Evolutionary conservation across 2,113 vertebrate genomes (phyloP).

Genomic region (Mixornis gularis): DNA sequence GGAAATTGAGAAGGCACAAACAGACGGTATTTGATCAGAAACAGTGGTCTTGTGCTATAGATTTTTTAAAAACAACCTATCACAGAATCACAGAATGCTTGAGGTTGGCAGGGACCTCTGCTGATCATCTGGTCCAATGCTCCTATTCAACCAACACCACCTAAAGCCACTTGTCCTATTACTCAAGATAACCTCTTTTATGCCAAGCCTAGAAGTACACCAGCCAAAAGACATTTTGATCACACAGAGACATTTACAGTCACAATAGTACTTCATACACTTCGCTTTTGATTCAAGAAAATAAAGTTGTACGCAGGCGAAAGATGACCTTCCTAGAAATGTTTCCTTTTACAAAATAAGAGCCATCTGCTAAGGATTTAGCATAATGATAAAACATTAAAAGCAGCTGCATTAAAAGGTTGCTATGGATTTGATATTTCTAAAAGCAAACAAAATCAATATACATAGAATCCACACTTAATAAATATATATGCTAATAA

Average conservation of each 20-base stretch:
- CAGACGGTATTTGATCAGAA: background rate
- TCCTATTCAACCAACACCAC: background rate
- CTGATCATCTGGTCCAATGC: rapidly evolving
- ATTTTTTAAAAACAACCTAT: background rate
- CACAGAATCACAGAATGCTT: background rate
- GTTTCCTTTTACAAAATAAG: background rate
- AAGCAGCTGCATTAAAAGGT: background rate
- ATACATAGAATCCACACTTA: background rate
- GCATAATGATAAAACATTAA: background rate
- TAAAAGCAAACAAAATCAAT: background rate
- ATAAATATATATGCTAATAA: background rate
- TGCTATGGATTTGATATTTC: background rate
- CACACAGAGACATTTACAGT: background rate
- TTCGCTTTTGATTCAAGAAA: background rate
- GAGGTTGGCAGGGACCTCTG: background rate
- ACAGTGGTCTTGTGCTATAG: background rate
- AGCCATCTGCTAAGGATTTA: background rate
- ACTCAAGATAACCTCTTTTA: background rate
- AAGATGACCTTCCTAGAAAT: background rate
- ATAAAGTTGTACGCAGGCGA: background rate
- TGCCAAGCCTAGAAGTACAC: background rate
- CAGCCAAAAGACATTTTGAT: background rate
- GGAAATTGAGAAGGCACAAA: background rate
- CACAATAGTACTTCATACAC: background rate
- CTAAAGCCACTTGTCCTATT: background rate